Conservation (phyloP, 2,113 vertebrate species). For the Apteryx owenii region DNA sequence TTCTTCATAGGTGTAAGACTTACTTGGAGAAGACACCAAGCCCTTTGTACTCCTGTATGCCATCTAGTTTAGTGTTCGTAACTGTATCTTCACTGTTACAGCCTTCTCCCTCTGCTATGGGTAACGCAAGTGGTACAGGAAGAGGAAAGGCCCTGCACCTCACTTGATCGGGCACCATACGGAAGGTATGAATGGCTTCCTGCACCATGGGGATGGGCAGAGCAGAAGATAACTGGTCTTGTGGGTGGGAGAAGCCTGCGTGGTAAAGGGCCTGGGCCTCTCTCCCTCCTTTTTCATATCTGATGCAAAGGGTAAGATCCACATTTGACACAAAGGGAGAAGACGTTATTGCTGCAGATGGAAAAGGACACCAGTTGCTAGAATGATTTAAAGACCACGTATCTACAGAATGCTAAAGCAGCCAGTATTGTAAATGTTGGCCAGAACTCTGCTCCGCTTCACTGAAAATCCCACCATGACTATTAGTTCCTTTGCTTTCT, state of each 20-base stretch:
- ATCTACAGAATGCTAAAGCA: background rate
- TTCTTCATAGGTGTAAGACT: accelerated
- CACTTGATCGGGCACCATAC: accelerated
- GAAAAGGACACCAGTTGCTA: background rate
- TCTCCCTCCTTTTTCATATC: no score
- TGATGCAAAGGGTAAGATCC: no score
- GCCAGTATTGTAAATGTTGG: accelerated
- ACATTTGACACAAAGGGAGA: no score
- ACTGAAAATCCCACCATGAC: accelerated
- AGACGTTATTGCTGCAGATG: background rate
- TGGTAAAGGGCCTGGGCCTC: background rate
- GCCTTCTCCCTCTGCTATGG: background rate
- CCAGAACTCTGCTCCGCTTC: background rate
- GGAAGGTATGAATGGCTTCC: background rate
- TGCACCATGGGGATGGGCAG: accelerated
- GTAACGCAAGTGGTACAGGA: background rate
- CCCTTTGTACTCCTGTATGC: accelerated
- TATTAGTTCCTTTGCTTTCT: background rate
- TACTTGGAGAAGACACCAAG: background rate
- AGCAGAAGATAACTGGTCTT: no score
- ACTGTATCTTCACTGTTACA: background rate
- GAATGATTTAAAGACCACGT: accelerated
- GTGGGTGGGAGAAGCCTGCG: accelerated
- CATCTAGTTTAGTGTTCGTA: no score
- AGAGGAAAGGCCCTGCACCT: no score